These are phyloP conservation scores for Trematomus loennbergii DNA, from an alignment of 2,113 vertebrate genomes.

Conservation along the genomic window DNA sequence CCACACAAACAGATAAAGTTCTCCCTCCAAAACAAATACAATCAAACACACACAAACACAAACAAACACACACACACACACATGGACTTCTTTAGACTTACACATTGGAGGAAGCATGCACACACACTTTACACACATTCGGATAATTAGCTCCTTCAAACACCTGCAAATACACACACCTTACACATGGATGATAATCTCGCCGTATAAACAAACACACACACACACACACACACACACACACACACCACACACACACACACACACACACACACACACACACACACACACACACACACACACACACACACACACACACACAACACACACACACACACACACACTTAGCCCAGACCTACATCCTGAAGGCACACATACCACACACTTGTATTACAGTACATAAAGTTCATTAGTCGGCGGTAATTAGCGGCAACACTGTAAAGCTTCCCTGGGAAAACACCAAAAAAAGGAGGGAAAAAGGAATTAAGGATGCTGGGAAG, in stretches of 20 bases:
- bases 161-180: conserved; percentile 1
- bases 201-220: conserved; percentile 11
- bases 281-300: background rate
- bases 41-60: conserved; percentile 17
- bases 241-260: background rate
- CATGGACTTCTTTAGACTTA: too few species aligned
- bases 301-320: background rate
- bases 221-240: background rate
- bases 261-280: background rate
- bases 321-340: background rate
- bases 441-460: conserved; percentile 49
- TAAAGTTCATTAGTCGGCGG: conserved; percentile 64
- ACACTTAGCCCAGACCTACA: too few species aligned
- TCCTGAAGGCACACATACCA: background rate
- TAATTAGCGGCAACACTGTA: conserved; percentile 62
- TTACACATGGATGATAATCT: conserved; percentile 18
- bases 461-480: conserved; percentile 36
- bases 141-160: conserved; percentile 32
- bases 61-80: background rate
- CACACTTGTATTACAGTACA: conserved; percentile 39
- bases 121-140: background rate
- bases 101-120: background rate
- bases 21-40: conserved; percentile 59
- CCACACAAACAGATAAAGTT: conserved; percentile 49
- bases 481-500: conserved; percentile 42